These are phyloP conservation scores for Xiphophorus birchmanni DNA, from an alignment of 2,797 vertebrate genomes.

Conservation along the genomic window DNA sequence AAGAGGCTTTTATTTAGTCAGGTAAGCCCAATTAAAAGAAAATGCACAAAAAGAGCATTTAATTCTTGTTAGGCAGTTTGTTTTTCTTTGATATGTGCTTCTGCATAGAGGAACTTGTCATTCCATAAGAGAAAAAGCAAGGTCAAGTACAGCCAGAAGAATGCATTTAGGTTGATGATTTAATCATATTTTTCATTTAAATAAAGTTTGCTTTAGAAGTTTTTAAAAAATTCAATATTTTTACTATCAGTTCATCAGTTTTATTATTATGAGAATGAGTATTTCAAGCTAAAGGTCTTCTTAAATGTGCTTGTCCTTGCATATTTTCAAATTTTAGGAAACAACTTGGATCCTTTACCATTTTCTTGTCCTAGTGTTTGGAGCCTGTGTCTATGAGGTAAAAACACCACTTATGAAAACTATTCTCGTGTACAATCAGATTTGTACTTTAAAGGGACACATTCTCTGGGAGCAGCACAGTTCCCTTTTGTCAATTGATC, in stretches of 20 bases:
- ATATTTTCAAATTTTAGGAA: background rate
- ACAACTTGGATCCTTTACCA: background rate
- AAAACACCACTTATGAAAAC: background rate
- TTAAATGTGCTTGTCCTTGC: background rate
- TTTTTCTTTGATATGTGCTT: background rate
- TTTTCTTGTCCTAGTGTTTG: background rate
- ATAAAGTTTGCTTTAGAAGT: background rate
- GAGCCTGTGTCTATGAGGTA: background rate
- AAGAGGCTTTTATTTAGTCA: slow-evolving; percentile 17
- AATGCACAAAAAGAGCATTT: background rate
- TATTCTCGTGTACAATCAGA: background rate
- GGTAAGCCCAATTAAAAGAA: slow-evolving; percentile 6
- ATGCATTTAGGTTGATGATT: background rate
- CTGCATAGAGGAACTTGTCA: background rate
- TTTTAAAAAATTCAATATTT: background rate
- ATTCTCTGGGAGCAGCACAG: background rate
- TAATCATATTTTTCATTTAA: background rate
- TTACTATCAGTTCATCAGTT: background rate
- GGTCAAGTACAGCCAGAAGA: background rate
- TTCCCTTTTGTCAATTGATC: no score
- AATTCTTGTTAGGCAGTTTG: background rate
- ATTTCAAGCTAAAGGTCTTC: background rate
- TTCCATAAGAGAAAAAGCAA: background rate
- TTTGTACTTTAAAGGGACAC: background rate
- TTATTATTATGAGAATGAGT: background rate